Percentiles rank a stretch among this genome's conserved stretches.
These are phyloP conservation scores for Prionailurus bengalensis DNA, from an alignment of 2,113 vertebrate genomes.

Conservation along the genomic window DNA sequence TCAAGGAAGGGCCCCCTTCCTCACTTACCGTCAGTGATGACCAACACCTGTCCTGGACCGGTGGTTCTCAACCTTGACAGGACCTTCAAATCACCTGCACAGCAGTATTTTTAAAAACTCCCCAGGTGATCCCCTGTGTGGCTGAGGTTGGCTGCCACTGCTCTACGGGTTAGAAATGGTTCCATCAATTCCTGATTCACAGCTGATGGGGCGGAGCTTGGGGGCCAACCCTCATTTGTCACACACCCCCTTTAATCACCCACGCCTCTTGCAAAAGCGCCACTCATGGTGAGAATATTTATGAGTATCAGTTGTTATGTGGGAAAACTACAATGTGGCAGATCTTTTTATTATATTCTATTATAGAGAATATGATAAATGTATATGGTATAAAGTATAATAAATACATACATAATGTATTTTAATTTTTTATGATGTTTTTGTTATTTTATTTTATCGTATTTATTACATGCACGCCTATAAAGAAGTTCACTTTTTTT, in stretches of 20 bases:
- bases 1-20: not conserved
- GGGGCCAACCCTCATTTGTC: not conserved
- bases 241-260: not conserved
- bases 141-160: not conserved
- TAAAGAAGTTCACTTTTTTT: not conserved
- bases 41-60: not conserved
- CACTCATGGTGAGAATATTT: not conserved
- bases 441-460: not conserved
- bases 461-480: not conserved
- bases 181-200: not conserved
- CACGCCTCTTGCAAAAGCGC: not conserved
- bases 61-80: fast-evolving
- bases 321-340: not conserved
- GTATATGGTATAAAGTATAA: not conserved
- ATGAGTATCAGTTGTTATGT: not conserved
- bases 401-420: not conserved
- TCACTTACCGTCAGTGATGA: not conserved
- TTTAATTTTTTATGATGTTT: not conserved
- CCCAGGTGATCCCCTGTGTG: not conserved
- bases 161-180: not conserved
- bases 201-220: not conserved
- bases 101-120: not conserved
- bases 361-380: not conserved
- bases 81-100: not conserved
- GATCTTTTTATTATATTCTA: not conserved